These are phyloP conservation scores for Prinia subflava DNA, from an alignment of 2,113 vertebrate species.

Conservation along the genomic window DNA sequence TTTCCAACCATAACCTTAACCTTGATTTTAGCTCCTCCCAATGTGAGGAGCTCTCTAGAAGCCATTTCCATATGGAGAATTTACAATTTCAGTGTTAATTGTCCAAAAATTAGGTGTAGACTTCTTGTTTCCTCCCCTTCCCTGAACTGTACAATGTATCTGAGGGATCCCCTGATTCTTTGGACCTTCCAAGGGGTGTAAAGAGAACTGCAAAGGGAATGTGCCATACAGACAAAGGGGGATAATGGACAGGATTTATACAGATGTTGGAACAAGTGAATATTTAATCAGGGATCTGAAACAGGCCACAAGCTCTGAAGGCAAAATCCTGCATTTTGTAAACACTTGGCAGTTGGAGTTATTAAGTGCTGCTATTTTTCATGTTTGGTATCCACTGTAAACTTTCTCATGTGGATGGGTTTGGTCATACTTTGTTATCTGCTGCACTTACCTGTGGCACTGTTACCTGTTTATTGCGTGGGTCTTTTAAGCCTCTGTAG, in stretches of 20 bases:
- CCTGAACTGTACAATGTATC: not conserved
- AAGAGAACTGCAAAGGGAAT: not conserved
- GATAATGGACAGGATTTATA: not conserved
- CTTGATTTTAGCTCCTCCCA: not conserved
- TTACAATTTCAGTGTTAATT: not conserved
- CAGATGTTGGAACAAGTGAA: not conserved
- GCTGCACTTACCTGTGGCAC: not conserved
- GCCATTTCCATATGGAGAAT: not conserved
- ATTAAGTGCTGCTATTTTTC: not conserved
- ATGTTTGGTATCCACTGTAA: not conserved
- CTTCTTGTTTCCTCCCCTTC: not conserved
- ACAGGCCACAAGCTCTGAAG: not conserved
- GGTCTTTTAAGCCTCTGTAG: not conserved
- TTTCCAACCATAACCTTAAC: not conserved
- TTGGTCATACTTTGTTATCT: not conserved
- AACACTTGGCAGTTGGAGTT: not conserved
- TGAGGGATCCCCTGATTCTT: not conserved
- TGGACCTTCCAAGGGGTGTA: not conserved
- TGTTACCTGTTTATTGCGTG: rapidly evolving
- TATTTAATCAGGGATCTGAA: not conserved
- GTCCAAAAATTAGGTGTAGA: not conserved
- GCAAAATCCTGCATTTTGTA: not conserved
- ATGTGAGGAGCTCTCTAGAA: not conserved
- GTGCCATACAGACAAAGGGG: not conserved
- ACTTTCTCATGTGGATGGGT: not conserved